A percentile compares a stretch with the other conserved stretches of the same genome.
These are phyloP conservation scores for Tragelaphus scriptus DNA, from an alignment of 2,113 vertebrate species.

Conservation along the genomic window DNA sequence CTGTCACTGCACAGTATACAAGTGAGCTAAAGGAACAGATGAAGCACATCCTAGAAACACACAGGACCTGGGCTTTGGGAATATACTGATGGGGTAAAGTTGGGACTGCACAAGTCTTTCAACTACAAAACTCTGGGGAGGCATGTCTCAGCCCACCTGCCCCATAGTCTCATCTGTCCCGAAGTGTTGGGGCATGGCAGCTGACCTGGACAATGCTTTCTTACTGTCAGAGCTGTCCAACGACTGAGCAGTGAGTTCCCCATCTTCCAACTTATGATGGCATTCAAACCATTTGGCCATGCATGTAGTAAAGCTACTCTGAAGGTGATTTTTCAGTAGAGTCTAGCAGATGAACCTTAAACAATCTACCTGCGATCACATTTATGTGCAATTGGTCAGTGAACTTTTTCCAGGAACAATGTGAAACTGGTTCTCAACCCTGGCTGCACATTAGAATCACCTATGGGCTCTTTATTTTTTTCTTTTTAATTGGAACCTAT, in stretches of 20 bases:
- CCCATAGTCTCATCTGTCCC: background rate
- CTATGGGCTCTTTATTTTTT: background rate
- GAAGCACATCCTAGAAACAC: background rate
- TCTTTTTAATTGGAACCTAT: background rate
- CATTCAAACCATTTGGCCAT: background rate
- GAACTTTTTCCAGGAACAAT: background rate
- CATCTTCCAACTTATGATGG: background rate
- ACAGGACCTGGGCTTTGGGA: background rate
- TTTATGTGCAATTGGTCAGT: background rate
- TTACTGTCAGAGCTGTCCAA: background rate
- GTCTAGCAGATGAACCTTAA: background rate
- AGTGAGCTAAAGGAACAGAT: background rate
- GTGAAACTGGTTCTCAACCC: background rate
- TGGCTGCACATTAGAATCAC: background rate
- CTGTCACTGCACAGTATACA: background rate
- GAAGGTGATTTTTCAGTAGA: background rate
- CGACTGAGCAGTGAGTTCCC: background rate
- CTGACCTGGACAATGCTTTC: background rate
- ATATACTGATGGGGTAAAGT: background rate
- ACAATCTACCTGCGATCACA: background rate
- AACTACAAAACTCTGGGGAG: background rate
- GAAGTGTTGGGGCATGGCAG: background rate
- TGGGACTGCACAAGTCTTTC: background rate
- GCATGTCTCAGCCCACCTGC: background rate
- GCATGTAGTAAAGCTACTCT: background rate